These are phyloP conservation scores for Drosophila pegasa DNA, from an alignment of 2,888 invertebrate genomes.

Conservation along the genomic window DNA sequence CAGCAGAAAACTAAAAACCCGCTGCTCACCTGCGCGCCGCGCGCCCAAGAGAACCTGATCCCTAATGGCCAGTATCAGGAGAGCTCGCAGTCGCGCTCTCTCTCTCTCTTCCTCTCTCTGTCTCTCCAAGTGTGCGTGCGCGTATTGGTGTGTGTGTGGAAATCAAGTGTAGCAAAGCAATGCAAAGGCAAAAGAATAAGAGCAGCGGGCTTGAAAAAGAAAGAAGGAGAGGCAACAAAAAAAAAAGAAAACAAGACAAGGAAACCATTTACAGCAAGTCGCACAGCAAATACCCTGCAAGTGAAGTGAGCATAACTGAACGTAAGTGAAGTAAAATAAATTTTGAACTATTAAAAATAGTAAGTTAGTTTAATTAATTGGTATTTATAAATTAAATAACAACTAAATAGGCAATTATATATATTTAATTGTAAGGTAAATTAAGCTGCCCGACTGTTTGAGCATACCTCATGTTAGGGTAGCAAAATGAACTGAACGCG, in stretches of 20 bases:
- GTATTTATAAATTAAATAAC: neutral
- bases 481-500: conserved; percentile 63
- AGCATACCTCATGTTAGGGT: conserved; percentile 2
- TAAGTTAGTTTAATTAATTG: neutral
- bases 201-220: conserved; percentile 55
- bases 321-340: too few relatives aligned
- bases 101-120: conserved; percentile 4
- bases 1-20: conserved; percentile 46
- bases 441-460: neutral
- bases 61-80: conserved; percentile 75
- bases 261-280: conserved; percentile 4
- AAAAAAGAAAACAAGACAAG: conserved; percentile 71
- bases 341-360: neutral
- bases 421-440: neutral
- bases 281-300: conserved; percentile 15
- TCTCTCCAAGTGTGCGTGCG: conserved; percentile 2
- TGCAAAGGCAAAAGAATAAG: conserved; percentile 69
- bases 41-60: conserved; percentile 68
- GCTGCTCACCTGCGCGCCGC: conserved; percentile 67
- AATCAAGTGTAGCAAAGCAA: conserved; percentile 77
- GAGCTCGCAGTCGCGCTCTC: conserved; percentile 35
- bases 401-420: neutral
- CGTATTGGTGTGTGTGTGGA: conserved; percentile 60
- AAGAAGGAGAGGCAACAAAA: conserved; percentile 47
- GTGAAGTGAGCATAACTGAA: fast-evolving